Evolutionary conservation across 2,113 vertebrate species (phyloP).

Genomic region (Hystrix brachyura): DNA sequence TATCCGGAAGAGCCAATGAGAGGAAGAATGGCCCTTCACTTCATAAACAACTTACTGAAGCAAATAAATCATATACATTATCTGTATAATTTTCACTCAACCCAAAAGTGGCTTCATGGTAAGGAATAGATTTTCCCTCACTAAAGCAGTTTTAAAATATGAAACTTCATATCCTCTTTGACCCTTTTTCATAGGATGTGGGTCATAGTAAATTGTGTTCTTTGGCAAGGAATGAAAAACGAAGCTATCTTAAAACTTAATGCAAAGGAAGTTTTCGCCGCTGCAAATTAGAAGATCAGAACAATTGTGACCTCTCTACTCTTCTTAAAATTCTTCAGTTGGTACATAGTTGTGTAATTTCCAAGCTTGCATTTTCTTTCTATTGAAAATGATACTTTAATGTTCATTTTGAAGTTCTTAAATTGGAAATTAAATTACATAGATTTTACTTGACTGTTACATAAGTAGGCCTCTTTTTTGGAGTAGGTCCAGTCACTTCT

Average conservation of each 20-base stretch:
- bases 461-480: not conserved
- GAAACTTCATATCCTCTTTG: not conserved
- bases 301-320: not conserved
- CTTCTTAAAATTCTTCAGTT: not conserved
- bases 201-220: not conserved
- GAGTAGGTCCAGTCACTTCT: not conserved
- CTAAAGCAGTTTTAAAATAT: slow-evolving; percentile 40
- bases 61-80: not conserved
- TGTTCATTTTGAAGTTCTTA: not conserved
- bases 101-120: not conserved
- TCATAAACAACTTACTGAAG: slow-evolving; percentile 20
- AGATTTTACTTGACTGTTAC: not conserved
- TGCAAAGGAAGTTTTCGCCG: not conserved
- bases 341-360: not conserved
- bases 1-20: not conserved
- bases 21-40: not conserved
- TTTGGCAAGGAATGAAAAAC: not conserved
- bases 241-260: not conserved
- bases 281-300: not conserved
- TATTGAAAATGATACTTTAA: not conserved
- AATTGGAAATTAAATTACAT: not conserved
- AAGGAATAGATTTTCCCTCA: not conserved
- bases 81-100: not conserved
- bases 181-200: not conserved
- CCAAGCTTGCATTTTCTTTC: not conserved